phyloP scores from a whole-genome alignment of 2,888 invertebrate species.

The Coelinius sp. region DNA sequence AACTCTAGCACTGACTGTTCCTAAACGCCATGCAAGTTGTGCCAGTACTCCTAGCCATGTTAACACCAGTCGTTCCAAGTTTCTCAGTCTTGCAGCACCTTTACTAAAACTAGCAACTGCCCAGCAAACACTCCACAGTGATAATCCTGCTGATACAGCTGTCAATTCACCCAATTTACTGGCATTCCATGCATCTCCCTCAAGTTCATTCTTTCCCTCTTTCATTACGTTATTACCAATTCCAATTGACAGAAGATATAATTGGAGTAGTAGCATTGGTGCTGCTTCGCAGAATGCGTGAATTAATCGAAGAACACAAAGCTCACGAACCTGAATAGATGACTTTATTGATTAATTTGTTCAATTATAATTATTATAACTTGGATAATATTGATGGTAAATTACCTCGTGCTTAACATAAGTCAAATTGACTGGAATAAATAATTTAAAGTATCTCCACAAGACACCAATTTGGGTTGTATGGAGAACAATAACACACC shows the following conservation, averaged over 20 bases:
- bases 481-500: slow-evolving; percentile 76
- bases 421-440: slow-evolving; percentile 86
- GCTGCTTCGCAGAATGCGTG: slow-evolving; percentile 92
- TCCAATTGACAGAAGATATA: slow-evolving; percentile 78
- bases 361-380: not conserved
- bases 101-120: slow-evolving; percentile 92
- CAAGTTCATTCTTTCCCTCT: slow-evolving; percentile 48
- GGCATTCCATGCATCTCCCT: slow-evolving; percentile 56
- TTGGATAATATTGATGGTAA: not conserved
- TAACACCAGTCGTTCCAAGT: slow-evolving; percentile 85
- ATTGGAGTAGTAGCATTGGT: slow-evolving; percentile 87
- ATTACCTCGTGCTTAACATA: slow-evolving; percentile 86
- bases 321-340: slow-evolving; percentile 71
- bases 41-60: slow-evolving; percentile 88
- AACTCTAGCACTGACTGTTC: slow-evolving; percentile 87
- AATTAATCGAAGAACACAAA: slow-evolving; percentile 84
- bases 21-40: slow-evolving; percentile 79
- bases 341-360: not conserved
- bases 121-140: slow-evolving; percentile 91
- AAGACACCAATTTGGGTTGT: slow-evolving; percentile 80
- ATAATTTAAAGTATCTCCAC: slow-evolving; percentile 87
- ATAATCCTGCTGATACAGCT: slow-evolving; percentile 85
- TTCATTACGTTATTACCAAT: slow-evolving; percentile 48
- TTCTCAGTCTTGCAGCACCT: slow-evolving; percentile 82
- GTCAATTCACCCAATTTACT: slow-evolving; percentile 81